Percentiles rank a stretch among this genome's conserved stretches.
These are phyloP conservation scores for Ciconia maguari DNA, from an alignment of 2,113 vertebrate species.

Conservation along the genomic window DNA sequence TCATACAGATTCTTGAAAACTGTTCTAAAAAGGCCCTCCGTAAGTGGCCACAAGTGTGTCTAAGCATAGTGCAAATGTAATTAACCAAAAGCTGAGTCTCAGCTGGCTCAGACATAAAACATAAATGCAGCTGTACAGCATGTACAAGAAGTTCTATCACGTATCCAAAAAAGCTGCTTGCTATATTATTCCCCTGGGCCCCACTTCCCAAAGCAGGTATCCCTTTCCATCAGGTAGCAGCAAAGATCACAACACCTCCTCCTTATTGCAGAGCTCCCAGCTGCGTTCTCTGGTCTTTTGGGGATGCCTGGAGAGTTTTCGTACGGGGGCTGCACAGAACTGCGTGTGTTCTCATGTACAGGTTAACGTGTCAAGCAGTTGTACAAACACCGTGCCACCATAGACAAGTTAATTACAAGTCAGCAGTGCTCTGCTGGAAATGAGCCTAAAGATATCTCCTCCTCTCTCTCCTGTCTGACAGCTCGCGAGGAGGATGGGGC, in stretches of 20 bases:
- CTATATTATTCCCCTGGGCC: not conserved
- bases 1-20: not conserved
- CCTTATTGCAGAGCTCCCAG: not conserved
- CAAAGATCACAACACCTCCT: not conserved
- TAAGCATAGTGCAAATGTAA: not conserved
- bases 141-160: not conserved
- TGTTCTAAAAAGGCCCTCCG: not conserved
- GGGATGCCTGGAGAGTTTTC: not conserved
- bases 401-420: not conserved
- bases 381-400: not conserved
- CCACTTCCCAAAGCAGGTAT: not conserved
- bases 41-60: not conserved
- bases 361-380: not conserved
- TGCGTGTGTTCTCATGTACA: fast-evolving
- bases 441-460: not conserved
- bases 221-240: not conserved
- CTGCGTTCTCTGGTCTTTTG: not conserved
- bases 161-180: not conserved
- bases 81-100: not conserved
- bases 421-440: not conserved
- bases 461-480: not conserved
- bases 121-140: not conserved
- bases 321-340: fast-evolving
- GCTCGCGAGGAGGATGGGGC: not conserved
- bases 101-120: not conserved